phyloP scores from a whole-genome alignment of 2,797 vertebrate species.

The Fundulus diaphanus region DNA sequence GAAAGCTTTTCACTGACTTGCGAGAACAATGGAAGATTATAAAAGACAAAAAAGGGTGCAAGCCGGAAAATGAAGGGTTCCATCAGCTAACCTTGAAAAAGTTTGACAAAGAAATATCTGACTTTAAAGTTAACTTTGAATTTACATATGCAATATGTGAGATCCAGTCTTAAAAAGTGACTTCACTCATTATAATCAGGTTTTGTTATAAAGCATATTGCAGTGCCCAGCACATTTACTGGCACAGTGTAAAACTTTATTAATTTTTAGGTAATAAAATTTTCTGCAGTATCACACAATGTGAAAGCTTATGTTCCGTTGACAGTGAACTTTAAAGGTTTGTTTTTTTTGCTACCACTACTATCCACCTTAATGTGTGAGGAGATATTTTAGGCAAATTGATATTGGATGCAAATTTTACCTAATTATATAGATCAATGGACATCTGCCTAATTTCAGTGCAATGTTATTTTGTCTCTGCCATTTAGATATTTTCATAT shows the following conservation, averaged over 20 bases:
- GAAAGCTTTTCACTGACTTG: slow-evolving; percentile 12
- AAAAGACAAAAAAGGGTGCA: background rate
- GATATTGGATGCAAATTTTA: too few species aligned
- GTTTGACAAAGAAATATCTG: background rate
- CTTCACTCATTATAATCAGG: background rate
- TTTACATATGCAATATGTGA: background rate
- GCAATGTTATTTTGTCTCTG: background rate
- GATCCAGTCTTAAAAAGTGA: background rate
- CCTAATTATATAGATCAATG: background rate
- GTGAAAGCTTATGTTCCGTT: background rate
- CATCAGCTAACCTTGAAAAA: background rate
- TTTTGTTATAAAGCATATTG: background rate
- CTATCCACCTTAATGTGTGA: background rate
- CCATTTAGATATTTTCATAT: background rate
- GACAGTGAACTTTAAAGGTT: background rate
- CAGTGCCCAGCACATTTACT: background rate
- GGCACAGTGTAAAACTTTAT: background rate
- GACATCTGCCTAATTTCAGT: background rate
- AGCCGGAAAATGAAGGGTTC: background rate
- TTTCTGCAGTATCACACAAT: background rate
- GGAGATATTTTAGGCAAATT: background rate
- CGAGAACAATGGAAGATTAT: slow-evolving; percentile 9
- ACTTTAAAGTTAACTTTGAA: background rate
- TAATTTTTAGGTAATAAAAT: background rate
- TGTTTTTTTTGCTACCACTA: background rate